Conservation (phyloP, 2,113 vertebrate species). For the Sorex araneus region DNA sequence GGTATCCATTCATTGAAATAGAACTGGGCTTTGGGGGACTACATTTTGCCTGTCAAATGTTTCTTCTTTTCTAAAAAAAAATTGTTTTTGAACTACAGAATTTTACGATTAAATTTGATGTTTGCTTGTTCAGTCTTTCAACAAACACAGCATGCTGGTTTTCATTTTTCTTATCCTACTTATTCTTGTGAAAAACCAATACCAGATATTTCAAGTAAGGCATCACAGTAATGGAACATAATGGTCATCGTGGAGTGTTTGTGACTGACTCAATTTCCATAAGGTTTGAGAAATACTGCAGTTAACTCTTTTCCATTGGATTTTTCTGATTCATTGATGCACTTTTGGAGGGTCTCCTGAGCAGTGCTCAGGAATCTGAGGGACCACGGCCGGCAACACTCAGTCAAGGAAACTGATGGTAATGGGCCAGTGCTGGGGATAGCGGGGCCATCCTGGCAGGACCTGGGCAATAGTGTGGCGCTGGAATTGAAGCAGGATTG, state of each 20-base stretch:
- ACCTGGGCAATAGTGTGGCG: too few species aligned
- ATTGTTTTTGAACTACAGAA: neutral
- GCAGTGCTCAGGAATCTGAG: too few species aligned
- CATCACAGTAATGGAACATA: neutral
- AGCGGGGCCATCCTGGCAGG: too few species aligned
- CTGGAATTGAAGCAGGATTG: too few species aligned
- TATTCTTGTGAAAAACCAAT: slow-evolving; percentile 50
- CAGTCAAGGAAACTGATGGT: too few species aligned
- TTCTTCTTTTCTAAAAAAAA: neutral
- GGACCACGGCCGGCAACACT: too few species aligned
- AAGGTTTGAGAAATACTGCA: neutral
- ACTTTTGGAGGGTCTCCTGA: neutral
- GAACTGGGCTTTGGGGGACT: neutral
- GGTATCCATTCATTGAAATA: neutral
- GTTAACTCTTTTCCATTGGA: neutral
- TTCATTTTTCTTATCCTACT: neutral
- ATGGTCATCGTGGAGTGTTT: neutral
- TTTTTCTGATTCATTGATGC: neutral
- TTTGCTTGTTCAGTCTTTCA: neutral
- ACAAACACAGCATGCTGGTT: neutral
- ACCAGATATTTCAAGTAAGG: neutral
- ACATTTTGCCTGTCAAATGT: slow-evolving; percentile 11
- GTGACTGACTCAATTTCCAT: slow-evolving; percentile 20
- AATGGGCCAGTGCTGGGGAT: too few species aligned
- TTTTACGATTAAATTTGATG: neutral